A percentile compares a stretch with the other conserved stretches of the same genome.
These are phyloP conservation scores for Agapornis roseicollis DNA, from an alignment of 2,113 vertebrate genomes.

Conservation along the genomic window DNA sequence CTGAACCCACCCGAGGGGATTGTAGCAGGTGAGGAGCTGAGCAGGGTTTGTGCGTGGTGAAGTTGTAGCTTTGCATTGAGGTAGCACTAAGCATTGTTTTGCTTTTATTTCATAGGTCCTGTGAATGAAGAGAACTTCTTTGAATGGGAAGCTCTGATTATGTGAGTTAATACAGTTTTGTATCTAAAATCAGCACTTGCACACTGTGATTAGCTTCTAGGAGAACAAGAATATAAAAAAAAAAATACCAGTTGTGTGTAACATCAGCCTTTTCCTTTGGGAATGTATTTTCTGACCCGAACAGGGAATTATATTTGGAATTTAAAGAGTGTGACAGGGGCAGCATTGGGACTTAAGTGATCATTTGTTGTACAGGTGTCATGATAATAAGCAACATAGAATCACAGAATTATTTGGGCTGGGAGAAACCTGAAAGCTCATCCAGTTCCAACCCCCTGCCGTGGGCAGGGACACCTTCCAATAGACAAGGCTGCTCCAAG, in stretches of 20 bases:
- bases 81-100: not conserved
- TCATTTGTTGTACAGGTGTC: not conserved
- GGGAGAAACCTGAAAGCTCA: not conserved
- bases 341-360: not conserved
- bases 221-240: not conserved
- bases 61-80: not conserved
- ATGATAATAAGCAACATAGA: not conserved
- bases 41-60: not conserved
- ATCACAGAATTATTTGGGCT: not conserved
- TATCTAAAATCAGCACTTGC: not conserved
- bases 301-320: not conserved
- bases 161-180: constrained; percentile 80
- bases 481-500: not conserved
- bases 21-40: constrained; percentile 87
- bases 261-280: not conserved
- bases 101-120: constrained; percentile 78
- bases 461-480: not conserved
- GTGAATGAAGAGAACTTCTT: constrained; percentile 99
- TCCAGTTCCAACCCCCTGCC: not conserved
- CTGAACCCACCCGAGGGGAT: constrained; percentile 95
- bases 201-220: not conserved
- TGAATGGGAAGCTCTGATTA: constrained; percentile 97
- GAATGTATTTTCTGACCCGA: not conserved
- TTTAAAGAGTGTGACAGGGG: not conserved
- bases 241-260: not conserved